Evolutionary conservation across 2,113 vertebrate genomes (phyloP), one percentile per base, ranked within the genome.

Genomic region (Oryzias melastigma): DNA sequence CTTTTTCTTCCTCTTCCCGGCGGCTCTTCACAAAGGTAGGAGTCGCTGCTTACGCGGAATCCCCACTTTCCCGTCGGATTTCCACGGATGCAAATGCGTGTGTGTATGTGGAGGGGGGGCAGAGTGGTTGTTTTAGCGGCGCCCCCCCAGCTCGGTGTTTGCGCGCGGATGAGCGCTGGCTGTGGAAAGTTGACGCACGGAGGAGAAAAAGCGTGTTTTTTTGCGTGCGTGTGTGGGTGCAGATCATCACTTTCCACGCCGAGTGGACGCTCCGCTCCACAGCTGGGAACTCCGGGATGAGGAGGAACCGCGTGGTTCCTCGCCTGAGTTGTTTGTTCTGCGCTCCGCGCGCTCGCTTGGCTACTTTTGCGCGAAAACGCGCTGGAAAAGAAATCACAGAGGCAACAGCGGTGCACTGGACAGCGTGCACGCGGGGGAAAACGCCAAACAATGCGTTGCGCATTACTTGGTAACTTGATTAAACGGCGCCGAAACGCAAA

Each of bases 11-110:
- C 63, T 92, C 78, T 81, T 94, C 71, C 87, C 88, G 49, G 94
- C 93, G 85, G 90, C 93, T 83, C 89, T 94, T 84, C 89, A 85
- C 54, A 90, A 91, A 95, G 94, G 94, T 96, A 95, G 63, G 93
- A 74, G 46, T 68, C 90, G 27, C 13, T 4, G 14, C 4, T 45
- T 5, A 1, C 44, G n/a, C 19, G 46, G 43, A 52, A 20, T 19
- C 43, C 48, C 25, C 29, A 69, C 65, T 78, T 80, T 71, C n/a
- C 60, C 6, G 18, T 8, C 44, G 20, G 13, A 47, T 77, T 67
- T 58, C 40, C 44, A 3, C 25, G 62, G 54, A 27, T 65, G 52
- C 35, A 10, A 14, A 56, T 18, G 62, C 5, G 58, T 14, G 19
- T 46, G 55, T 56, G 54, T 45, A 55, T n/a, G 14, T 8, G 35